Evolutionary conservation across 2,113 vertebrate species (phyloP), one percentile per base, ranked within the genome.

Genomic region (Aspidoscelis tigris): DNA sequence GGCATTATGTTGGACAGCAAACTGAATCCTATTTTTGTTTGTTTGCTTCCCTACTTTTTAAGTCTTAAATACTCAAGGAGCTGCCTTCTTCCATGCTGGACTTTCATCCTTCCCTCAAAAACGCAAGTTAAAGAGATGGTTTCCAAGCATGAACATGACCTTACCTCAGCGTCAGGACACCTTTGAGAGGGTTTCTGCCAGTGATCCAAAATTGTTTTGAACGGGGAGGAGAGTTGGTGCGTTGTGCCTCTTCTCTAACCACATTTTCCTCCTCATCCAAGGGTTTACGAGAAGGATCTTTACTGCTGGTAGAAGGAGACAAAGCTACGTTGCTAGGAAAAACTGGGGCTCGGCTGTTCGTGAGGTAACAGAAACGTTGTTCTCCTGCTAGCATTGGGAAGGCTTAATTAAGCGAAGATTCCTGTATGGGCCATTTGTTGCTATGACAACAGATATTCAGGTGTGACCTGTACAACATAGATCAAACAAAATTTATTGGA

Each of bases 241-340:
- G 14, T 44, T 47, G 41, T 26, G 44, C 55, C 58, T 16, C 39
- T 71, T 39, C 47, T 80, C 88, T 73, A 20, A 78, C 55, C 33
- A 50, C 33, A 50, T 9, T 69, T 43, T 68, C 47, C 6, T 84
- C 61, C 2, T 20, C 24, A 14, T 9, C 78, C 2, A 86, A 98
- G 97, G 97, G 95, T 83, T 92, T 98, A 92, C 96, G 97, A 66
- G 97, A 98, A 90, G 98, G 97, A 0, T 96, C 94, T 0, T 88
- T 98, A 96, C 91, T 98, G 80, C 94, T 98, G 68, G 97, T 98
- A 89, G 97, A 98, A 92, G 97, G 97, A 85, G 82, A 96, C 82
- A 96, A 94, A 89, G 97, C 95, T 86, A 97, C 94, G 0, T 94
- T 98, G 16, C 94, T 97, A 84, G 97, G 97, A 81, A 94, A 89